Evolutionary conservation across 2,888 invertebrate species (phyloP).

Genomic region (Caenorhabditis angaria): DNA sequence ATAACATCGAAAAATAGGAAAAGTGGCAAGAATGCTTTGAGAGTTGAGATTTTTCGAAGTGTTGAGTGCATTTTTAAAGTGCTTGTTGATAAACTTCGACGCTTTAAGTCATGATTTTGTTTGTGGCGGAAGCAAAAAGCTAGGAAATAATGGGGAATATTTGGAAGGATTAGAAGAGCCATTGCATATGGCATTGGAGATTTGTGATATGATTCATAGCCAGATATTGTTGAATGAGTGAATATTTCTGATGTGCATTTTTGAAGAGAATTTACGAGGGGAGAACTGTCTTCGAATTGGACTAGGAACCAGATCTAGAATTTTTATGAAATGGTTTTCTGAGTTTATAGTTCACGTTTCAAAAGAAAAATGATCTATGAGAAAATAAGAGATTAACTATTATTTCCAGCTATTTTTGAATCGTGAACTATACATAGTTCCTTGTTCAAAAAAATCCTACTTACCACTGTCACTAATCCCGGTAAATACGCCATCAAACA

Average conservation of each 20-base stretch:
- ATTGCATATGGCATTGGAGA: slow-evolving; percentile 24
- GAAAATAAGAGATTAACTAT: too few relatives aligned
- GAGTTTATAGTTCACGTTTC: background rate
- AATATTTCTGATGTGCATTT: too few relatives aligned
- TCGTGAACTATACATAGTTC: too few relatives aligned
- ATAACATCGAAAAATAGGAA: slow-evolving; percentile 31
- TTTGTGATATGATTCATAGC: slow-evolving; percentile 37
- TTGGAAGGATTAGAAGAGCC: slow-evolving; percentile 19
- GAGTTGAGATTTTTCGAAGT: slow-evolving; percentile 29
- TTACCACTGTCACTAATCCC: slow-evolving; percentile 27
- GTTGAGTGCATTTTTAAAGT: slow-evolving; percentile 34
- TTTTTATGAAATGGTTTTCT: background rate
- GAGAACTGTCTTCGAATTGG: slow-evolving; percentile 11
- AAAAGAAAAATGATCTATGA: background rate
- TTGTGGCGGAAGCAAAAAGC: slow-evolving; percentile 35
- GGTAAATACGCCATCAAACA: slow-evolving; percentile 29
- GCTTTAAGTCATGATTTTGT: slow-evolving; percentile 37
- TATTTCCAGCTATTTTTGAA: too few relatives aligned
- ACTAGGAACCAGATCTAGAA: slow-evolving; percentile 16
- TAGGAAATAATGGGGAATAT: slow-evolving; percentile 34
- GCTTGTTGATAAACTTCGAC: slow-evolving; percentile 25
- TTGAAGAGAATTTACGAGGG: background rate
- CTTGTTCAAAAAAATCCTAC: slow-evolving; percentile 3
- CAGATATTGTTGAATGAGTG: too few relatives aligned
- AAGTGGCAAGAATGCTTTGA: slow-evolving; percentile 38